Evolutionary conservation across 2,797 vertebrate species (phyloP), one percentile per base, ranked within the genome.

Genomic region (Neomorphus geoffroyi): DNA sequence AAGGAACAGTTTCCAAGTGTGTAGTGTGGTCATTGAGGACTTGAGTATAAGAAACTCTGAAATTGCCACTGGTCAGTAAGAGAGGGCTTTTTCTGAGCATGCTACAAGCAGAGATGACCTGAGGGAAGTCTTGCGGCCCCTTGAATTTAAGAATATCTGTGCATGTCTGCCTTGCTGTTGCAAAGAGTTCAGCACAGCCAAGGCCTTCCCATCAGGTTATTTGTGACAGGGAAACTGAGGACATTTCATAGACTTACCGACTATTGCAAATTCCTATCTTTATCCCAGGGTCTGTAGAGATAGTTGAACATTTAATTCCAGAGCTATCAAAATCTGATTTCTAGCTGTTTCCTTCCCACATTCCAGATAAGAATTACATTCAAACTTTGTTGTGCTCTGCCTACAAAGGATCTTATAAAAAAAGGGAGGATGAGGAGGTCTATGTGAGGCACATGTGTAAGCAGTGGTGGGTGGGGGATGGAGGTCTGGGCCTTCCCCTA

Each of bases 51-150:
- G 35, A 33, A 58, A 37, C 7, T 2, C 53, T 7, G 18, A 18
- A 65, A 33, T 7, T 37, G 9, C 7, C 13, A 26, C 5, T 46
- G 2, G 2, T 37, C 14, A 18, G 0, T 50, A 46, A 53, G 14
- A 7, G 10, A 51, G 5, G 27, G 7, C 26, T 71, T 33, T 41
- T 53, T 26, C 45, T 37, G 26, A 13, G 30, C 48, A 24, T 43
- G 41, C 8, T 32, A 8, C 17, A 18, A 3, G 23, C 48, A 23
- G 18, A 6, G 13, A 45, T 37, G 16, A 21, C 9, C 27, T 35
- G 12, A 50, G 11, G 15, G 24, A 69, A 78, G 11, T 11, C 30
- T 23, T 61, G 43, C 1, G 64, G 23, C 3, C 54, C 7, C 21
- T 10, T 62, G 58, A 57, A 56, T 50, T 79, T 50, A 45, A 6